Percentiles rank a stretch among this genome's conserved stretches.
phyloP scores from a whole-genome alignment of 2,888 invertebrate genomes.

The Hesperia comma region DNA sequence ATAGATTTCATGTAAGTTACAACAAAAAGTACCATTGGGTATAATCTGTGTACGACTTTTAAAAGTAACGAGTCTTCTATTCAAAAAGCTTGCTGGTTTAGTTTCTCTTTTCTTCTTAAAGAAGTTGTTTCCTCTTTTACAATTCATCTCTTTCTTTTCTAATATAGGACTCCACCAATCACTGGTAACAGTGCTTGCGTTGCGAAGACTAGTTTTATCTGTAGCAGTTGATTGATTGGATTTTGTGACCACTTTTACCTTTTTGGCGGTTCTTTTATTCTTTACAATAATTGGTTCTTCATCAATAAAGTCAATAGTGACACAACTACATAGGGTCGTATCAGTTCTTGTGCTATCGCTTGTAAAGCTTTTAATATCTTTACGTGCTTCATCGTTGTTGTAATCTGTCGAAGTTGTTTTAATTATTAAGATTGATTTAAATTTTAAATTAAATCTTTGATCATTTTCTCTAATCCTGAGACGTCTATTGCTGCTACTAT shows the following conservation, averaged over 20 bases:
- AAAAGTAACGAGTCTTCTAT: constrained; percentile 58
- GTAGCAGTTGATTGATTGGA: constrained; percentile 55
- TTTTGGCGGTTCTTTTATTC: constrained; percentile 40
- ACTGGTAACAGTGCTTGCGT: constrained; percentile 58
- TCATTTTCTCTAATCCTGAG: too few relatives aligned
- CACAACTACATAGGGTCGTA: constrained; percentile 54
- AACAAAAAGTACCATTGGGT: constrained; percentile 51
- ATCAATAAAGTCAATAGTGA: constrained; percentile 47
- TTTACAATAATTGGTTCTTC: constrained; percentile 32
- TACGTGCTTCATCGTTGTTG: background rate
- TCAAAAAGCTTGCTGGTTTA: constrained; percentile 39
- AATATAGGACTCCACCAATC: constrained; percentile 71
- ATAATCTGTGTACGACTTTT: constrained; percentile 59
- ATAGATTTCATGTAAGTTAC: constrained; percentile 10
- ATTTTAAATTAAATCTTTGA: too few relatives aligned
- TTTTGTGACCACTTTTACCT: constrained; percentile 48
- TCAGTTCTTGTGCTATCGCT: constrained; percentile 48
- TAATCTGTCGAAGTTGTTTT: background rate
- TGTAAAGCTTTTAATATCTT: constrained; percentile 17
- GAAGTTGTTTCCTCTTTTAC: constrained; percentile 39
- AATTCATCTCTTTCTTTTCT: constrained; percentile 53
- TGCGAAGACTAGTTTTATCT: constrained; percentile 47
- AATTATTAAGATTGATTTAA: background rate
- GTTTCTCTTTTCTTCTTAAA: constrained; percentile 26
- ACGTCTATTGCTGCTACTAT: too few relatives aligned